A percentile compares a stretch with the other conserved stretches of the same genome.
These are phyloP conservation scores for Setipinna tenuifilis DNA, from an alignment of 2,797 vertebrate genomes.

Conservation along the genomic window DNA sequence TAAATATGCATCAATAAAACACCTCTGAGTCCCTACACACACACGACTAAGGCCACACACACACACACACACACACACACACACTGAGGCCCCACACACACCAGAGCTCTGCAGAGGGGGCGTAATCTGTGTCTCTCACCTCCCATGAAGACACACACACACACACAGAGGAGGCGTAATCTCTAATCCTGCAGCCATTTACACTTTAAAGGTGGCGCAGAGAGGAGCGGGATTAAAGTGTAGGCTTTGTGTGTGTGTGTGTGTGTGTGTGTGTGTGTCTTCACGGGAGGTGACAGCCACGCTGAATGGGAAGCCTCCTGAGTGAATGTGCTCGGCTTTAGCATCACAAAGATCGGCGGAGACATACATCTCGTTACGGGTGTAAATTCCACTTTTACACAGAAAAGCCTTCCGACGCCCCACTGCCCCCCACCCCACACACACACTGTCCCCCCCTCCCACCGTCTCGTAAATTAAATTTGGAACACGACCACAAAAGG, in stretches of 20 bases:
- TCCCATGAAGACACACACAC: no score
- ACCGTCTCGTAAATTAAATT: no score
- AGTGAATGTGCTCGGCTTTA: not conserved
- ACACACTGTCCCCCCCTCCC: not conserved
- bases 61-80: not conserved
- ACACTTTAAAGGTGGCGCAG: not conserved
- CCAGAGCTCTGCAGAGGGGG: no score
- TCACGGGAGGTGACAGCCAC: not conserved
- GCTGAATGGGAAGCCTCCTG: not conserved
- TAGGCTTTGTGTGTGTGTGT: no score
- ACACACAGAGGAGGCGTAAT: not conserved
- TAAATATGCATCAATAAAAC: no score
- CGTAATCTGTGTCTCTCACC: no score
- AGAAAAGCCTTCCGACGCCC: not conserved
- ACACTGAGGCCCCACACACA: not conserved
- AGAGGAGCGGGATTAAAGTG: not conserved
- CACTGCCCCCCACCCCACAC: not conserved
- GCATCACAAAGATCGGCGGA: not conserved
- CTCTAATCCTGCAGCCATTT: constrained; percentile 1
- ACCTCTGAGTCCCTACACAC: no score
- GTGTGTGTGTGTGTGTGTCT: no score
- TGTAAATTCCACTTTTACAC: no score
- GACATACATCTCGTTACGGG: not conserved
- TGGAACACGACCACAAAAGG: no score
- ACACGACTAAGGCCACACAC: not conserved